Conservation (phyloP, 2,888 invertebrate genomes). For the Metellina segmentata region DNA sequence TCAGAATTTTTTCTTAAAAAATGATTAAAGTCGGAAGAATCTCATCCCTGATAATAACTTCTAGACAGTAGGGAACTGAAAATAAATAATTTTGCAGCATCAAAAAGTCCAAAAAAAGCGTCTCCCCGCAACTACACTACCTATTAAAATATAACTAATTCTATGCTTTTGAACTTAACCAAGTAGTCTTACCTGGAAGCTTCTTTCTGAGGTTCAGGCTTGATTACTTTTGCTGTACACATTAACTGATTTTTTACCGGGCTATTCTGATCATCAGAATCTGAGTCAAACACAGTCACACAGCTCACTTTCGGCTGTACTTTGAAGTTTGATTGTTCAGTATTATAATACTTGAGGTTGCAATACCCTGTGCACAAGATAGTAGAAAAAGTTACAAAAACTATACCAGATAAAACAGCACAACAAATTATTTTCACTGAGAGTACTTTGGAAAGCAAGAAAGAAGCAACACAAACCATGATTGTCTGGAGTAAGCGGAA, state of each 20-base stretch:
- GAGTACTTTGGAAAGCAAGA: not conserved
- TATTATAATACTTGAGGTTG: conserved; percentile 43
- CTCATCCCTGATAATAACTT: not conserved
- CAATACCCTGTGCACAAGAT: conserved; percentile 42
- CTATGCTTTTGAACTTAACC: not conserved
- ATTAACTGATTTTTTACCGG: conserved; percentile 76
- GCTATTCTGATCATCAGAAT: conserved; percentile 79
- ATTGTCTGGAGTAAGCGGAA: conserved; percentile 77
- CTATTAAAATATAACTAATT: no score
- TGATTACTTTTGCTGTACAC: conserved; percentile 77
- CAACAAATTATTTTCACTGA: no score
- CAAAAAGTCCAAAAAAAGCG: no score
- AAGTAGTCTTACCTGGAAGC: conserved; percentile 26
- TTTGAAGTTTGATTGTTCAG: conserved; percentile 43
- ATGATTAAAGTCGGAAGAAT: no score
- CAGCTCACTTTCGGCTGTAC: conserved; percentile 84
- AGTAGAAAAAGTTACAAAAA: not conserved
- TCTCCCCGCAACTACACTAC: no score
- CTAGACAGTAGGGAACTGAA: no score
- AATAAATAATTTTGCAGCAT: not conserved
- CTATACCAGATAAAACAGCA: not conserved
- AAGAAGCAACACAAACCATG: conserved; percentile 47
- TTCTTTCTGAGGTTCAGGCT: conserved; percentile 78
- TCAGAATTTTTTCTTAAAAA: no score
- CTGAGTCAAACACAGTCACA: conserved; percentile 87